phyloP scores from a whole-genome alignment of 2,888 invertebrate species.

The Saturnia japonica region DNA sequence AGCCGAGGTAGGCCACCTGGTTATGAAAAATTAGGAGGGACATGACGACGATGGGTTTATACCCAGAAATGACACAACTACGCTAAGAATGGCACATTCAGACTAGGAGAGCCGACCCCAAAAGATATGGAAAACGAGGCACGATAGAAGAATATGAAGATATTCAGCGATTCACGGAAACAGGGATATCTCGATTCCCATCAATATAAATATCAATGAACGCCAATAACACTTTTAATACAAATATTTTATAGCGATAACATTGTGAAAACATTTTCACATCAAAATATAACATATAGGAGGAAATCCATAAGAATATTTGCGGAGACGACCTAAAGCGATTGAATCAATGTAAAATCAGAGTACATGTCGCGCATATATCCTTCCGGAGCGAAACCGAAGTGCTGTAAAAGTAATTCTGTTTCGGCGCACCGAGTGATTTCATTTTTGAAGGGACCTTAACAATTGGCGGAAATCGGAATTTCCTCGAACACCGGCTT shows the following conservation, averaged over 20 bases:
- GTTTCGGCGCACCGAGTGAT: conserved; percentile 62
- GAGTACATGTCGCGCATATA: conserved; percentile 47
- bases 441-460: conserved; percentile 57
- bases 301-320: conserved; percentile 11
- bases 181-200: background rate
- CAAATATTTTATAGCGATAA: background rate
- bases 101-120: too few species aligned
- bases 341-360: conserved; percentile 37
- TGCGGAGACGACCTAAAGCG: conserved; percentile 28
- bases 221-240: background rate
- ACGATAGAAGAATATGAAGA: too few species aligned
- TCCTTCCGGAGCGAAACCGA: conserved; percentile 47
- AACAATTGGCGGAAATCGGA: conserved; percentile 68
- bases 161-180: background rate
- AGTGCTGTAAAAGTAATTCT: conserved; percentile 67
- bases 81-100: too few species aligned
- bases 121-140: too few species aligned
- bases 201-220: background rate
- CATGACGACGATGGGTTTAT: too few species aligned
- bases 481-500: conserved; percentile 57
- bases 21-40: too few species aligned
- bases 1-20: too few species aligned
- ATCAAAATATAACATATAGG: background rate
- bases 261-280: background rate
- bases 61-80: too few species aligned